Evolutionary conservation across 2,113 vertebrate species (phyloP).

Genomic region (Mionectes macconnelli): DNA sequence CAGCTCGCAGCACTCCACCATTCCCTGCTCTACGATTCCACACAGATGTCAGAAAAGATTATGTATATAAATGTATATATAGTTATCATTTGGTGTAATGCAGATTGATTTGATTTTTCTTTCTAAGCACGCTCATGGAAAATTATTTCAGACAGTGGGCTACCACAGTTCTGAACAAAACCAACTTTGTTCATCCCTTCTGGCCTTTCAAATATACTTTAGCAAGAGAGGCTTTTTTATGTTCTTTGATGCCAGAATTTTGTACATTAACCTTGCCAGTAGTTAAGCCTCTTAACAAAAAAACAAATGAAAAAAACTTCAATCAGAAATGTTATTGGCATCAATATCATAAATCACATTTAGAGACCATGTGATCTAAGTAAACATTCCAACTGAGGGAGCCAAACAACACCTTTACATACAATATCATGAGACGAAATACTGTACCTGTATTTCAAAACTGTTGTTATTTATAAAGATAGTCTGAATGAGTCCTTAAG

Average conservation of each 20-base stretch:
- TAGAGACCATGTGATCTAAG: background rate
- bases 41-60: background rate
- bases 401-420: background rate
- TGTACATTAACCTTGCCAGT: background rate
- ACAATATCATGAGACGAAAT: background rate
- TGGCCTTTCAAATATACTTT: slow-evolving; percentile 5
- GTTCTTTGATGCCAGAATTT: background rate
- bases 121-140: background rate
- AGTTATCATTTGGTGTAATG: background rate
- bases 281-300: slow-evolving; percentile 2
- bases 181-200: background rate
- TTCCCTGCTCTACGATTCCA: background rate
- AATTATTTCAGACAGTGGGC: background rate
- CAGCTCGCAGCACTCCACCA: background rate
- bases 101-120: background rate
- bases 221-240: background rate
- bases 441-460: background rate
- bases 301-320: background rate
- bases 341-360: background rate
- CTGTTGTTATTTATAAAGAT: background rate
- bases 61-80: background rate
- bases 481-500: background rate
- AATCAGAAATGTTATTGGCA: background rate
- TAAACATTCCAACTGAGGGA: background rate
- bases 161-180: background rate